phyloP scores from a whole-genome alignment of 2,797 vertebrate species.

The Agapornis canus region DNA sequence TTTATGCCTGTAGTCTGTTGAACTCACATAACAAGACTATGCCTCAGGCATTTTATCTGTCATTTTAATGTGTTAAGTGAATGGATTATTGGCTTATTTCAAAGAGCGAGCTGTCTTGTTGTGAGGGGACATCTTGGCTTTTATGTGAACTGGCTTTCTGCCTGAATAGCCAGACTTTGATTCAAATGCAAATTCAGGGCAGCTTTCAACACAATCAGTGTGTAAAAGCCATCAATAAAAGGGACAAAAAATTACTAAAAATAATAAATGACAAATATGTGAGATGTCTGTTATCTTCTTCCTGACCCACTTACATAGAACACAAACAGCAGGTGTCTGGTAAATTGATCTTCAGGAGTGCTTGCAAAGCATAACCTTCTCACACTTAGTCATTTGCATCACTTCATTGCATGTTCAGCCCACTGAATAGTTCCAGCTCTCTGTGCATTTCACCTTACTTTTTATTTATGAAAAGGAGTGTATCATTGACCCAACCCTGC shows the following conservation, averaged over 20 bases:
- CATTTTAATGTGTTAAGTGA: slow-evolving; percentile 44
- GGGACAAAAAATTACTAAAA: slow-evolving; percentile 47
- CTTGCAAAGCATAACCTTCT: slow-evolving; percentile 38
- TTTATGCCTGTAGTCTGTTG: not conserved
- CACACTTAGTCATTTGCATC: not conserved
- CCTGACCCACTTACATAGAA: slow-evolving; percentile 50
- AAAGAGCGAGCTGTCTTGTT: not conserved
- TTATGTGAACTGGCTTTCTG: slow-evolving; percentile 35
- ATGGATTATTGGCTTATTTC: slow-evolving; percentile 5
- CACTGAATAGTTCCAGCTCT: not conserved
- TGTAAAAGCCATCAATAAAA: slow-evolving; percentile 32
- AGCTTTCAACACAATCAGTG: slow-evolving; percentile 13
- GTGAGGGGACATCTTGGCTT: slow-evolving; percentile 15
- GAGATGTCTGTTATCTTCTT: not conserved
- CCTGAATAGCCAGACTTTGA: slow-evolving; percentile 4
- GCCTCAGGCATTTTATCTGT: slow-evolving; percentile 24
- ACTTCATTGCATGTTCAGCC: not conserved
- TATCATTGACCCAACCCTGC: not conserved
- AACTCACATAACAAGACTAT: not conserved
- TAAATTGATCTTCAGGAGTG: slow-evolving; percentile 27
- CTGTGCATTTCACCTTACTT: not conserved
- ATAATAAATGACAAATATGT: slow-evolving; percentile 39
- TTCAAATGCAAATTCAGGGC: slow-evolving; percentile 49
- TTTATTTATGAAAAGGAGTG: not conserved
- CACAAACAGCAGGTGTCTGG: slow-evolving; percentile 46